Percentiles rank a stretch among this genome's conserved stretches.
Conservation (phyloP, 1,140 invertebrate species). For the Olivierus martensii region DNA sequence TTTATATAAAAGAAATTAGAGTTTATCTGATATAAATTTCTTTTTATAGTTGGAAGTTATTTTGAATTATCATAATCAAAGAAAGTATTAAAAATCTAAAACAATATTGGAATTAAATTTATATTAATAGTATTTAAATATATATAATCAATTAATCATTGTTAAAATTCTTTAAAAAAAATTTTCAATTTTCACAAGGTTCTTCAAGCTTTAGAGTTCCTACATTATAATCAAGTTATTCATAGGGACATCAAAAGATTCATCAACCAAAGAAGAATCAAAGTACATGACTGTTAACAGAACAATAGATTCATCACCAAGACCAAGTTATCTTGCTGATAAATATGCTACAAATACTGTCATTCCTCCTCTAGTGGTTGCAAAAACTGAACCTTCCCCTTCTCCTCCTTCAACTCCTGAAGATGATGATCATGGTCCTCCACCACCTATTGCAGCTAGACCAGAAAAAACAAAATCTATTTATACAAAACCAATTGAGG, state of each 20-base stretch:
- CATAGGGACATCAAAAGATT: slow-evolving; percentile 98
- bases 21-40: no score
- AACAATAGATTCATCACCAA: slow-evolving; percentile 24
- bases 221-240: slow-evolving; percentile 97
- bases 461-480: slow-evolving; percentile 98
- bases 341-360: slow-evolving; percentile 16
- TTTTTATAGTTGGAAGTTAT: no score
- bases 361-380: slow-evolving; percentile 14
- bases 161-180: no score
- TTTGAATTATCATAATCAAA: no score
- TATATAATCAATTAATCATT: no score
- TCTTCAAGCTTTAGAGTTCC: slow-evolving; percentile 92
- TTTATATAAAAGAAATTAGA: no score
- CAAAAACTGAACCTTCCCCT: slow-evolving; percentile 19
- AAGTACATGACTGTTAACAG: no score
- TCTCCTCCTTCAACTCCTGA: slow-evolving; percentile 39
- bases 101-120: no score
- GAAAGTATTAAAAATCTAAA: no score
- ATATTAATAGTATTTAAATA: no score
- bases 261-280: no score
- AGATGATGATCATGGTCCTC: slow-evolving; percentile 32
- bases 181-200: no score
- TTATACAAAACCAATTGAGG: slow-evolving; percentile 95
- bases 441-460: slow-evolving; percentile 84
- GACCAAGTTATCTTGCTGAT: slow-evolving; percentile 23